Evolutionary conservation across 2,113 vertebrate genomes (phyloP), one percentile per base, ranked within the genome.

Genomic region (Archilochus colubris): DNA sequence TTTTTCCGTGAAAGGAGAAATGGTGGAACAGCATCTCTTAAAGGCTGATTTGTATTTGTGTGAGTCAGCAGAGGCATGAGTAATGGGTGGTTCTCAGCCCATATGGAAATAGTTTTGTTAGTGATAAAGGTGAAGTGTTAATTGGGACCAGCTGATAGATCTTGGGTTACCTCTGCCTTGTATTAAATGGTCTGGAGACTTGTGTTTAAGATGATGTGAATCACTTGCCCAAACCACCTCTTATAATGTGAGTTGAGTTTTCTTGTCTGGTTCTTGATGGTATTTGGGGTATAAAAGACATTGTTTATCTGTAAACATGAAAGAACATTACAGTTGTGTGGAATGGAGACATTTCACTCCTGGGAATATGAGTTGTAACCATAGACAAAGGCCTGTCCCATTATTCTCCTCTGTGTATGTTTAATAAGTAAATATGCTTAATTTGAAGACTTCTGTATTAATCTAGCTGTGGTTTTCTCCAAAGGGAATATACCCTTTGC

Each of bases 71-170:
- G 74, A 55, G 69, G 3, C 4, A 0, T 21, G 44, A 61, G 62
- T 43, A 59, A 59, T 78, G 77, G 67, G 79, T 82, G 87, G 51
- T 14, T 89, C 86, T 85, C n/a, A 40, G 73, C 64, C 72, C 64
- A 19, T 6, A 7, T 33, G 54, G 90, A 88, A 80, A 58, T 31
- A 3, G 38, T 84, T 68, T 1, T 6, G 2, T 19, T 31, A 30
- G 73, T 69, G 86, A 70, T 87, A 59, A 87, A 94, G 86, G 84
- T 89, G 89, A 92, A 38, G 21, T 53, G 91, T 89, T 55, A 67
- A 58, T 4, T 66, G 33, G 67, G 82, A 31, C 28, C 77, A 63
- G 81, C 63, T 93, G 63, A 50, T 19, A 27, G 0, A 0, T 4
- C 3, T 4, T 50, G 24, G 3, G 0, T 69, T 24, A 4, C 36